Base-by-base conservation (phyloP, 1,140 invertebrate species). In the Drosophila sucinea region DNA sequence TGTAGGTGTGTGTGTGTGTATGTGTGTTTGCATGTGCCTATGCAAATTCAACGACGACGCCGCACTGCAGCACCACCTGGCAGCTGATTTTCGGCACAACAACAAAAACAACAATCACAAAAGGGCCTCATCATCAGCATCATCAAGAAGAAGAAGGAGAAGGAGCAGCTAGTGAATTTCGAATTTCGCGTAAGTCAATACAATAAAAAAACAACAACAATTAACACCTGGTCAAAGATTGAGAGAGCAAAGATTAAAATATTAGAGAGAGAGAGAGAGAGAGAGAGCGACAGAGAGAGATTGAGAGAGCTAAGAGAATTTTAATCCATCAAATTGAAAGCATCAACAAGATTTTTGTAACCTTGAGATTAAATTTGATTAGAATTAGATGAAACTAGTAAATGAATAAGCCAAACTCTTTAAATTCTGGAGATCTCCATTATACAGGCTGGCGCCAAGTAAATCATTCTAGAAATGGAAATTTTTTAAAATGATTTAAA, bases 31-130 rank as follows among this genome's bases (percentile, higher is more conserved):
- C 17, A 47, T 62, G 51, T 73, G 73, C 64, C 67, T 78, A 79
- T 86, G 83, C 75, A 77, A 86, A 86, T 86, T 87, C 70, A 54
- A 61, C 40, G 66, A 61, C 30, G 66, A 63, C 55, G 61, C 55
- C 51, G 56, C 44, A 47, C 44, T 25, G 44, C 44, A 47, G 72
- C 67, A 77, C 78, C 79, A 87, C 69, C 83, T 86, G 83, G 83
- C 82, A 86, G 82, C 82, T 86, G 82, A 86, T 83, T 85, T 72
- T 71, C 64, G 68, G 64, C 78, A 81, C 73, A 76, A 70, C 32
- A 81, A 60, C 35, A 63, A 55, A 38, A 70, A 66, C 27, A 30
- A 54, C 70, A 63, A 60, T 30, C 8, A 47, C 60, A 33, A 60
- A 30, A 33, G 35, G 35, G 8, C 8, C 35, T 38, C 10, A 38